A percentile compares a stretch with the other conserved stretches of the same genome.
Conservation (phyloP, 2,888 invertebrate genomes). For the Drosophila yooni region DNA sequence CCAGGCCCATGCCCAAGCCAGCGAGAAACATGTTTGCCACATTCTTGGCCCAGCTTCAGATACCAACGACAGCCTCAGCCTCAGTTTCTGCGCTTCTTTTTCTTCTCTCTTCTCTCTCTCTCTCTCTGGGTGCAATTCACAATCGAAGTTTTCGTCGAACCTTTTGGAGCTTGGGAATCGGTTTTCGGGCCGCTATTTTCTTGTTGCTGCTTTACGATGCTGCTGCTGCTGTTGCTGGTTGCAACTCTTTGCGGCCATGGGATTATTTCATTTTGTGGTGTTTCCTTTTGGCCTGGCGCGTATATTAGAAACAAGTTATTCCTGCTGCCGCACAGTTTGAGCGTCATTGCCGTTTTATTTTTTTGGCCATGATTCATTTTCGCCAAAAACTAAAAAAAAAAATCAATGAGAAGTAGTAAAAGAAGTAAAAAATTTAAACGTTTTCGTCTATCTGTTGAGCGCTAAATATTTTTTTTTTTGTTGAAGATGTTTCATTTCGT, state of each 20-base stretch:
- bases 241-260: conserved; percentile 71
- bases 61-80: conserved; percentile 18
- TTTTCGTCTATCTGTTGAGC: conserved; percentile 21
- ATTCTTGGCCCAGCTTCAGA: conserved; percentile 69
- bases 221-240: conserved; percentile 28
- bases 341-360: conserved; percentile 46
- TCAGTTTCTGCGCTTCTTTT: conserved; percentile 23
- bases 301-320: conserved; percentile 80
- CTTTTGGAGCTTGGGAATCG: conserved; percentile 80
- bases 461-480: conserved; percentile 27
- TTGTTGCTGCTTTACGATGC: conserved; percentile 43
- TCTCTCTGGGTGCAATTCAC: conserved; percentile 40
- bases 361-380: conserved; percentile 71
- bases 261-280: conserved; percentile 82
- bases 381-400: conserved; percentile 19
- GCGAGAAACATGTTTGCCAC: conserved; percentile 79
- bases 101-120: conserved; percentile 9
- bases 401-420: neutral
- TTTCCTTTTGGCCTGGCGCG: conserved; percentile 73
- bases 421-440: conserved; percentile 13
- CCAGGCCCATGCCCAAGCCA: conserved; percentile 48
- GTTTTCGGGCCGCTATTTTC: conserved; percentile 63
- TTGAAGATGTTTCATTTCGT: conserved; percentile 32
- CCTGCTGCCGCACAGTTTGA: conserved; percentile 70
- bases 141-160: conserved; percentile 81